These are phyloP conservation scores for Rhinoderma darwinii DNA, from an alignment of 2,113 vertebrate species.

Conservation along the genomic window DNA sequence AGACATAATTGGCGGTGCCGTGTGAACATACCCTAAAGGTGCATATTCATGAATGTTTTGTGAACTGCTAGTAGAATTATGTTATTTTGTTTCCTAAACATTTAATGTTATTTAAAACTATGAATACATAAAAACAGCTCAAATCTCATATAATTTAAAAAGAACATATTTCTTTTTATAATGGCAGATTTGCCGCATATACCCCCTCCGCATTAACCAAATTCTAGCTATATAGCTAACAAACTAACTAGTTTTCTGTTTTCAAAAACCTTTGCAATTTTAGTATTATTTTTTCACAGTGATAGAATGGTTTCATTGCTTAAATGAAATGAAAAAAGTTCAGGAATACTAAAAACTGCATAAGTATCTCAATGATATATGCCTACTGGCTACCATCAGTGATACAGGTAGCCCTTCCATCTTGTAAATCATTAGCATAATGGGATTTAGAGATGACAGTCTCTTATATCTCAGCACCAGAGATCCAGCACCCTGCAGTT, in stretches of 20 bases:
- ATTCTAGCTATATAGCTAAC: not conserved
- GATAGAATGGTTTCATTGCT: slow-evolving; percentile 24
- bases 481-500: slow-evolving; percentile 52
- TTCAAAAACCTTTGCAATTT: not conserved
- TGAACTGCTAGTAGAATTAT: too few species aligned
- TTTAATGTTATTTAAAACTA: too few species aligned
- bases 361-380: slow-evolving; percentile 49
- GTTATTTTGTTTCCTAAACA: too few species aligned
- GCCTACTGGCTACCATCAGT: slow-evolving; percentile 46
- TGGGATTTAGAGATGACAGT: slow-evolving; percentile 52
- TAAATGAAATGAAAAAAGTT: slow-evolving; percentile 51
- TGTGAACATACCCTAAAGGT: too few species aligned
- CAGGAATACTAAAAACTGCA: slow-evolving; percentile 47
- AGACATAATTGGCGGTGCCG: too few species aligned
- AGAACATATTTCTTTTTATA: not conserved
- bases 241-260: not conserved
- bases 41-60: too few species aligned
- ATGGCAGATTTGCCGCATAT: not conserved
- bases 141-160: too few species aligned
- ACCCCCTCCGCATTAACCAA: not conserved
- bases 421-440: slow-evolving; percentile 58
- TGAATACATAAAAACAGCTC: too few species aligned
- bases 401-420: slow-evolving; percentile 50
- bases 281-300: not conserved
- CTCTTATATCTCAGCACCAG: slow-evolving; percentile 46